These are phyloP conservation scores for Vespertilio murinus DNA, from an alignment of 2,797 vertebrate species.

Conservation along the genomic window DNA sequence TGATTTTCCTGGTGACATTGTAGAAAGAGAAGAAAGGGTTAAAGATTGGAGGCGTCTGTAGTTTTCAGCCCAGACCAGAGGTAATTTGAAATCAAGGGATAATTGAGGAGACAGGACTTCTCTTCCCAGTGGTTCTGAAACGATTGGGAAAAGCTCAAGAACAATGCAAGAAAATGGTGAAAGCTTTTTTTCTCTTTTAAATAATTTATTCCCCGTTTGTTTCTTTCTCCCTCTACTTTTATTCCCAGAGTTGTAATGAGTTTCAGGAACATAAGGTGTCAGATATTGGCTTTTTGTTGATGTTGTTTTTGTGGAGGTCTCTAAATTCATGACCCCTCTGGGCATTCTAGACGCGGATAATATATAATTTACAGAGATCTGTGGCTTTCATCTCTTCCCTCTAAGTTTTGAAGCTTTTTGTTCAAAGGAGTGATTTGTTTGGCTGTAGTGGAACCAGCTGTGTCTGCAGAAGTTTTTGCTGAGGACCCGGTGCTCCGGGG, in stretches of 20 bases:
- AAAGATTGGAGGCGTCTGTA: not conserved
- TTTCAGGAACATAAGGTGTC: constrained; percentile 83
- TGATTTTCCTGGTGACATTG: constrained; percentile 18
- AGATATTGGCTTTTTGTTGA: constrained; percentile 76
- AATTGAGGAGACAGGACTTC: constrained; percentile 50
- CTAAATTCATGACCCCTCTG: constrained; percentile 82
- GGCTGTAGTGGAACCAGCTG: constrained; percentile 73
- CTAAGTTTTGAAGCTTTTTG: constrained; percentile 78
- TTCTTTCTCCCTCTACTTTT: constrained; percentile 67
- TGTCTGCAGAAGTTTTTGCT: constrained; percentile 67
- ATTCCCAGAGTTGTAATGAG: constrained; percentile 81
- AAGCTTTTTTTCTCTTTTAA: constrained; percentile 80
- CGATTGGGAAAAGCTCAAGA: constrained; percentile 71
- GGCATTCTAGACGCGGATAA: constrained; percentile 77
- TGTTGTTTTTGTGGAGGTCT: constrained; percentile 79
- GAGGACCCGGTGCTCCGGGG: constrained; percentile 55
- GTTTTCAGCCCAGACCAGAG: constrained; percentile 65
- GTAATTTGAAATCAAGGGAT: constrained; percentile 68
- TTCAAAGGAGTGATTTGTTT: constrained; percentile 81
- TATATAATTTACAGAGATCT: constrained; percentile 82
- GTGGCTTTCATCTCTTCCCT: constrained; percentile 80
- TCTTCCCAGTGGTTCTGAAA: constrained; percentile 68
- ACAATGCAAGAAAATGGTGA: constrained; percentile 76
- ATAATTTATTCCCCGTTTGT: constrained; percentile 82
- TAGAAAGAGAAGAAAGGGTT: constrained; percentile 10